These are phyloP conservation scores for Argyra leucocephala DNA, from an alignment of 2,888 invertebrate genomes.

Conservation along the genomic window DNA sequence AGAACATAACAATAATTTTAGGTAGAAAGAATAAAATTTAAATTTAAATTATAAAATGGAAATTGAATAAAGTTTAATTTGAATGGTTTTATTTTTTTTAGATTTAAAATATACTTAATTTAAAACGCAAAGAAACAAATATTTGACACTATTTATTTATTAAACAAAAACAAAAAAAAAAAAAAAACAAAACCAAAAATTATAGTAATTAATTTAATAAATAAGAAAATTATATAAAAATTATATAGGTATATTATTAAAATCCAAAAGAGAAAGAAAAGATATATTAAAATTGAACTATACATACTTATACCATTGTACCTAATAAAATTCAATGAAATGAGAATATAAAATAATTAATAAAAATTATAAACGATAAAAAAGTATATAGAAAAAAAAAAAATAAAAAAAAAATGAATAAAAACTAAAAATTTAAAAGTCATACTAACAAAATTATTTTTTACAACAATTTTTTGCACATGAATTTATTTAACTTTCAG, in stretches of 20 bases:
- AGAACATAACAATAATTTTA: conserved; percentile 15
- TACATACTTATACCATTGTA: conserved; percentile 6
- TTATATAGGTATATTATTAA: background rate
- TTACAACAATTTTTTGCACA: too few relatives aligned
- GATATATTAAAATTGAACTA: background rate
- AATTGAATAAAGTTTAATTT: too few relatives aligned
- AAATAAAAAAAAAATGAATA: background rate
- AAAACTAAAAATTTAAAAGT: background rate
- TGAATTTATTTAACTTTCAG: too few relatives aligned
- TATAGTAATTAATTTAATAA: background rate
- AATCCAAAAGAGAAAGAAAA: background rate
- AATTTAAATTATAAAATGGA: conserved; percentile 18
- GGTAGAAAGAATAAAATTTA: conserved; percentile 11
- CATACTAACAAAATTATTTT: too few relatives aligned
- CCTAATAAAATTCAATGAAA: conserved; percentile 3
- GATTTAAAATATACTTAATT: too few relatives aligned
- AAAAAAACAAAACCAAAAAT: background rate
- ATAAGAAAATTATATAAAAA: background rate
- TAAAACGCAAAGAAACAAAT: conserved; percentile 17
- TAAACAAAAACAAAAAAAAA: background rate
- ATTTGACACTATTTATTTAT: background rate
- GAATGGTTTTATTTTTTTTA: too few relatives aligned
- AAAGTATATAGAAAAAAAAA: background rate
- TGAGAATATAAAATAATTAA: background rate
- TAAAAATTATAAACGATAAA: background rate